phyloP scores from a whole-genome alignment of 1,140 invertebrate species.

The Armadillidium nasatum region DNA sequence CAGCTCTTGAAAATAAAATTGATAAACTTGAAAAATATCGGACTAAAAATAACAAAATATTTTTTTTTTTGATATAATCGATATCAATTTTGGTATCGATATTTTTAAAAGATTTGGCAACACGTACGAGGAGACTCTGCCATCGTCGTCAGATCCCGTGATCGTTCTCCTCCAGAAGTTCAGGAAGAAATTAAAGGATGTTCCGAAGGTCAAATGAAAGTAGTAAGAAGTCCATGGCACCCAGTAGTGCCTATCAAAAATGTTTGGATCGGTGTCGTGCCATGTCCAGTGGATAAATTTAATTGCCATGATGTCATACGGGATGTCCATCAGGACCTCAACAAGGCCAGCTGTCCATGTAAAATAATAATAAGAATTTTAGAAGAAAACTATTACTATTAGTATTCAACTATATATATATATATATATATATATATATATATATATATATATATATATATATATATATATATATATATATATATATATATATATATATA shows the following conservation, averaged over 20 bases:
- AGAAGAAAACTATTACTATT: too few relatives aligned
- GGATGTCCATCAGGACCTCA: constrained; percentile 68
- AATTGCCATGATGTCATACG: constrained; percentile 73
- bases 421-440: not conserved
- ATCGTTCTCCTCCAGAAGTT: constrained; percentile 56
- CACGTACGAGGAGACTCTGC: not conserved
- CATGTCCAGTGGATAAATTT: constrained; percentile 78
- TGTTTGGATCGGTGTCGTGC: constrained; percentile 80
- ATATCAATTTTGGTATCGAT: too few relatives aligned
- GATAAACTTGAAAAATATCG: constrained; percentile 1
- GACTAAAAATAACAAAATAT: constrained; percentile 1
- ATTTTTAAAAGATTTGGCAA: too few relatives aligned
- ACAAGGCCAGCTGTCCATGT: constrained; percentile 60
- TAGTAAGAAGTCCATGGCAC: constrained; percentile 73
- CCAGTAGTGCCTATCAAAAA: constrained; percentile 71
- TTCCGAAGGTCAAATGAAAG: constrained; percentile 70
- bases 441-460: not conserved
- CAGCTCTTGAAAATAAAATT: constrained; percentile 50
- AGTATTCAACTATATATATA: too few relatives aligned
- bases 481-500: too few relatives aligned
- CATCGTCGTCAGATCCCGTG: constrained; percentile 47
- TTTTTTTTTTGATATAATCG: too few relatives aligned
- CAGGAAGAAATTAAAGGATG: constrained; percentile 66
- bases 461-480: not conserved
- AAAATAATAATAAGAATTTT: constrained; percentile 8